Base-by-base conservation (phyloP, 2,888 invertebrate species). In the Hirtodrosophila histrioides region DNA sequence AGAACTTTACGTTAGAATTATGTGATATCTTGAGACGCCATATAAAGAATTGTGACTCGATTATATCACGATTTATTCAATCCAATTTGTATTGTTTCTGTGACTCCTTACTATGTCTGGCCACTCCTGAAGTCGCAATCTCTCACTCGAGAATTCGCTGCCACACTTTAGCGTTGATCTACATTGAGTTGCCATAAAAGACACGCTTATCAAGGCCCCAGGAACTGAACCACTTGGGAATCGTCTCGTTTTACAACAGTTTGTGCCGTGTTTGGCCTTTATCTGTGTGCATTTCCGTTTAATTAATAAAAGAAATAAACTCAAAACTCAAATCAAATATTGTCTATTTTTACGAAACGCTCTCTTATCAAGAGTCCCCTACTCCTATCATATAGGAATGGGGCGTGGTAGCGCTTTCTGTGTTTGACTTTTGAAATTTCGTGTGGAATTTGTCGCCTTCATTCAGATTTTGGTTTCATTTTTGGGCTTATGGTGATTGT, bases 301-400 rank as follows among this genome's bases (percentile, higher is more conserved):
- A 87, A 82, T 88, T 82, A 87, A 78, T 88, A 85, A 85, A 82
- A 69, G 63, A 68, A 76, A 72, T 63, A 69, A 65, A 78, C 51
- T 81, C 57, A 9, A 62, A 74, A 60, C 58, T 70, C 40, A 79
- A 70, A 80, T 78, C 84, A 80, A 86, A 86, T 79, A 86, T 62
- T 81, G 84, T 81, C 80, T 82, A 75, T 71, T 72, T 71, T 80
- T 71, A 73, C 51, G 61, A 54, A 66, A 74, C 51, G 33, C 37
- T 12, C 9, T 39, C 69, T 63, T 65, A 68, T 76, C 80, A 72
- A 27, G 33, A 40, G 17, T 17, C 45, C 5, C 33, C 9, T 39
- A 6, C 6, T 24, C 12, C 23, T 8, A 10, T 9, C n/a, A 17
- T 23, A 46, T 23, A 36, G 35, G 43, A 53, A 12, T 36, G 51